Percentiles rank a stretch among this genome's conserved stretches.
Evolutionary conservation across 2,888 invertebrate species (phyloP).

Genomic region (Drosophila helvetica): DNA sequence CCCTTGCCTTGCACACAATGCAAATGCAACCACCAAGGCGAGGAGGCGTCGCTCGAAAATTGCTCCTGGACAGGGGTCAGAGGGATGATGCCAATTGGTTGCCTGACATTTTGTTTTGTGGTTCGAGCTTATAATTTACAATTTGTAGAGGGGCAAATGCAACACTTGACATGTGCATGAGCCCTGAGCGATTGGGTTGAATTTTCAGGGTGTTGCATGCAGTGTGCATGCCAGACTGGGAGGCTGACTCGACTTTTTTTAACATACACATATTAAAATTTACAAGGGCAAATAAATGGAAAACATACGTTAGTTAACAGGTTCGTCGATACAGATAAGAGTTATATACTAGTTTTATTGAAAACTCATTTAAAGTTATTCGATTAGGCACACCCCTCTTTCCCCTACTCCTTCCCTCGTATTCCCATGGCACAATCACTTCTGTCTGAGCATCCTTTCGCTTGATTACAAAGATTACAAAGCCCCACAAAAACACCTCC

Average conservation of each 20-base stretch:
- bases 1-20: constrained; percentile 38
- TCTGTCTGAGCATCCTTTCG: constrained; percentile 25
- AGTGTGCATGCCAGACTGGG: background rate
- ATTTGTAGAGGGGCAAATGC: constrained; percentile 55
- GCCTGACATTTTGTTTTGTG: constrained; percentile 63
- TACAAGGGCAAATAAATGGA: too few relatives aligned
- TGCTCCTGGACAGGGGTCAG: constrained; percentile 63
- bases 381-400: background rate
- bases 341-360: too few relatives aligned
- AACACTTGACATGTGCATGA: constrained; percentile 57
- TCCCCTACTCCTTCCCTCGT: background rate
- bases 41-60: constrained; percentile 25
- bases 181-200: constrained; percentile 42
- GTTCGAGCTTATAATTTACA: constrained; percentile 25
- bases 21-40: constrained; percentile 22
- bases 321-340: too few relatives aligned
- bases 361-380: background rate
- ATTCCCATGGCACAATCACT: background rate
- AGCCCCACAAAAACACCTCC: constrained; percentile 21
- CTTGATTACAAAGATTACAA: constrained; percentile 28
- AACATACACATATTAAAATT: too few relatives aligned
- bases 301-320: too few relatives aligned
- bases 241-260: background rate
- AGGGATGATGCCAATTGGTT: constrained; percentile 65
- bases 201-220: constrained; percentile 33